These are phyloP conservation scores for Thalpophila matura DNA, from an alignment of 2,888 invertebrate genomes.

Conservation along the genomic window DNA sequence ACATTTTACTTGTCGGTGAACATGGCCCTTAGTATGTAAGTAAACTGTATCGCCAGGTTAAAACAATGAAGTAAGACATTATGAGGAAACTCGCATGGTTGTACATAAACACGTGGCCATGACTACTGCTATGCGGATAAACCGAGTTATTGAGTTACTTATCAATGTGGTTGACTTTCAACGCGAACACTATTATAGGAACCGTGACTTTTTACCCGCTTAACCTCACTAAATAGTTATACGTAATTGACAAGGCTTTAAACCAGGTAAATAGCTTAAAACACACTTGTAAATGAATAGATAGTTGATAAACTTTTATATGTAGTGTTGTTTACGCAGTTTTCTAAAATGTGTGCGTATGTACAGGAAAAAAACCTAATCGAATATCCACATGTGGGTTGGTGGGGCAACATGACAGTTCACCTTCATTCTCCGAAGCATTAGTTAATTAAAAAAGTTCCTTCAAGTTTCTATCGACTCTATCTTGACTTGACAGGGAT, in stretches of 20 bases:
- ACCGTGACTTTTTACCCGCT: neutral
- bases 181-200: neutral
- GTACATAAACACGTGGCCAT: conserved; percentile 22
- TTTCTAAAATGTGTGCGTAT: neutral
- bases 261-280: conserved; percentile 11
- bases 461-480: conserved; percentile 32
- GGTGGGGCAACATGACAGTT: conserved; percentile 11
- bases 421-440: conserved; percentile 32
- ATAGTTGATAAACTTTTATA: neutral
- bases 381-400: conserved; percentile 11
- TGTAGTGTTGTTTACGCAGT: neutral
- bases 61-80: conserved; percentile 7
- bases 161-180: conserved; percentile 27
- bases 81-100: conserved; percentile 25
- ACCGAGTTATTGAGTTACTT: neutral
- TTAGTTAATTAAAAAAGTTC: conserved; percentile 46
- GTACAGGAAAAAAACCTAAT: conserved; percentile 14
- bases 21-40: neutral
- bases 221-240: conserved; percentile 7
- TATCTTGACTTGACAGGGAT: conserved; percentile 51
- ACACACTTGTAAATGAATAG: conserved; percentile 4
- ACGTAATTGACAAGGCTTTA: neutral
- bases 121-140: conserved; percentile 43
- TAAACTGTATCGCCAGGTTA: neutral
- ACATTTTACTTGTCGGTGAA: too few relatives aligned